Conservation (phyloP, 2,888 invertebrate genomes). For the Conistra vaccinii region DNA sequence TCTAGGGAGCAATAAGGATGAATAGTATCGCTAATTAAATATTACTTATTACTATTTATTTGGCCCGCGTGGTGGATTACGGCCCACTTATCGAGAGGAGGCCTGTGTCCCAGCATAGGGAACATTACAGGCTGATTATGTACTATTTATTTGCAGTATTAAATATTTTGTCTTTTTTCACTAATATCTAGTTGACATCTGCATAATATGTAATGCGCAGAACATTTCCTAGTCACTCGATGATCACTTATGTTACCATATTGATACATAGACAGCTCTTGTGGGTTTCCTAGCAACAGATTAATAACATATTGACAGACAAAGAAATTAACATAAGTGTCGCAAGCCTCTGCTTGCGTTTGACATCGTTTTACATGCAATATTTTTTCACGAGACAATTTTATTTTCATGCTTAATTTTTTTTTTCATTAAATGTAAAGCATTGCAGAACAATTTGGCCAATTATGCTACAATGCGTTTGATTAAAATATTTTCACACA, state of each 20-base stretch:
- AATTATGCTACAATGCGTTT: constrained; percentile 48
- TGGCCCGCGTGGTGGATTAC: too few species aligned
- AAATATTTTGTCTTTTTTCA: not conserved
- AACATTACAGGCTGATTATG: too few species aligned
- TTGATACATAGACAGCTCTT: not conserved
- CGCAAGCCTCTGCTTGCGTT: not conserved
- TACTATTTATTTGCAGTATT: not conserved
- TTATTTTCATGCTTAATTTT: constrained; percentile 1
- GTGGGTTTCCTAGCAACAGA: not conserved
- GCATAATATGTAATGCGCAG: not conserved
- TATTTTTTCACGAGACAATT: constrained; percentile 1
- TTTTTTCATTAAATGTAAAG: constrained; percentile 9
- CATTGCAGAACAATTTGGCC: constrained; percentile 33
- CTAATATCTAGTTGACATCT: not conserved
- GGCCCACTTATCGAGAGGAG: too few species aligned
- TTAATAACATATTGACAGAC: not conserved
- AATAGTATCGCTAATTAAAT: not conserved
- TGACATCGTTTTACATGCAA: not conserved
- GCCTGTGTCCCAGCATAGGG: too few species aligned
- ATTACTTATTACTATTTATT: not conserved
- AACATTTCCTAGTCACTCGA: not conserved
- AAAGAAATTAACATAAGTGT: too few species aligned
- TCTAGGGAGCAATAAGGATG: too few species aligned
- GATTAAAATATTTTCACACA: constrained; percentile 61
- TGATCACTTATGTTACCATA: not conserved